A percentile compares a stretch with the other conserved stretches of the same genome.
phyloP scores from a whole-genome alignment of 2,797 vertebrate species.

The Hapalemur alaotrensis region DNA sequence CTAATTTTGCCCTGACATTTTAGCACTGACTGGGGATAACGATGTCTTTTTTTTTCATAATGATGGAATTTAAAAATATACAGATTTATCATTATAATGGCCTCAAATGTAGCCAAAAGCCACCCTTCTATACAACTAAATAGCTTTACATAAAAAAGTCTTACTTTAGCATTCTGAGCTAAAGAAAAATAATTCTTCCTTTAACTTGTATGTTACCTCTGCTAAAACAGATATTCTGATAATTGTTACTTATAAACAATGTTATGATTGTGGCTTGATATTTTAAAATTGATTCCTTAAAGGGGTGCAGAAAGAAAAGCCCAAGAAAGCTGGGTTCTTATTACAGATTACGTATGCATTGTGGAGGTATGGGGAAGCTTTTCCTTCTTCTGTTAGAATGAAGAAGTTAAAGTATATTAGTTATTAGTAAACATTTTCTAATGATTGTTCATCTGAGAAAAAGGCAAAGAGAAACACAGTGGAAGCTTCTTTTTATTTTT shows the following conservation, averaged over 20 bases:
- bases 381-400: not conserved
- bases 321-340: not conserved
- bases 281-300: conserved; percentile 18
- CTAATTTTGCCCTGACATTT: not conserved
- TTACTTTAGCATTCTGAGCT: conserved; percentile 6
- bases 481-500: not conserved
- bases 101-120: not conserved
- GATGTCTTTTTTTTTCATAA: not conserved
- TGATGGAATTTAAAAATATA: not conserved
- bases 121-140: not conserved
- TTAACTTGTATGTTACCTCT: not conserved
- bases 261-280: not conserved
- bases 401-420: not conserved
- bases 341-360: not conserved
- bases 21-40: not conserved
- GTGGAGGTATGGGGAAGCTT: not conserved
- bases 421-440: conserved; percentile 10
- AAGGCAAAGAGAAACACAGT: not conserved
- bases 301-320: not conserved
- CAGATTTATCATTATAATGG: not conserved
- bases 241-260: not conserved
- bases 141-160: not conserved
- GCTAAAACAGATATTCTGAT: not conserved
- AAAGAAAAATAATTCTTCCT: not conserved
- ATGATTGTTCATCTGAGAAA: not conserved